Percentiles rank a stretch among this genome's conserved stretches.
phyloP scores from a whole-genome alignment of 2,113 vertebrate species.

The Chloroceryle aenea region DNA sequence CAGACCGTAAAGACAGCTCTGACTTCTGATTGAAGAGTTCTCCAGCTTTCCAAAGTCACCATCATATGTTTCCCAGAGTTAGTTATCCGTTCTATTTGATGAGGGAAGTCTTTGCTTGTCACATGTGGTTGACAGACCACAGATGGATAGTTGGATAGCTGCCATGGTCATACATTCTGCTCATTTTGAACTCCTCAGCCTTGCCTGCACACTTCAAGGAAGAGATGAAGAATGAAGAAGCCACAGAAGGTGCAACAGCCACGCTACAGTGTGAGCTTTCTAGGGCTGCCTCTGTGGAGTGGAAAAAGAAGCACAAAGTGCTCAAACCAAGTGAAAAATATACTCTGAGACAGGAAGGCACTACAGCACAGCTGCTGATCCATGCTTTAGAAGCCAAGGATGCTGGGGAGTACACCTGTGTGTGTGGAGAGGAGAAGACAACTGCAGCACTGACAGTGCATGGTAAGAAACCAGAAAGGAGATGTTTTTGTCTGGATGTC shows the following conservation, averaged over 20 bases:
- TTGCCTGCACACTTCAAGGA: conserved; percentile 73
- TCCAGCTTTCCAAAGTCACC: not conserved
- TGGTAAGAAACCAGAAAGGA: conserved; percentile 59
- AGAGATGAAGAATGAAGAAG: conserved; percentile 73
- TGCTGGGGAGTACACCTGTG: conserved; percentile 76
- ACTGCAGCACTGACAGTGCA: conserved; percentile 80
- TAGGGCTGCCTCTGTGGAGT: conserved; percentile 66
- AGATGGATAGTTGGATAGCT: not conserved
- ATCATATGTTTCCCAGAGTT: not conserved
- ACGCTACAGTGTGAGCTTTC: conserved; percentile 80
- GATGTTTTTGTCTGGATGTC: not conserved
- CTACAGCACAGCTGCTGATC: conserved; percentile 71
- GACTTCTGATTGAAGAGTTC: not conserved
- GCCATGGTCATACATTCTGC: not conserved
- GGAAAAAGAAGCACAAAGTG: conserved; percentile 76
- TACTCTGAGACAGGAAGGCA: conserved; percentile 64
- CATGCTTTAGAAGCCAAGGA: conserved; percentile 69
- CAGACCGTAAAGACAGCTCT: not conserved
- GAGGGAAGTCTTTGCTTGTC: not conserved
- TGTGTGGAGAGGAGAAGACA: conserved; percentile 77
- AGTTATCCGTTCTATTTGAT: not conserved
- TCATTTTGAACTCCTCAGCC: conserved; percentile 51
- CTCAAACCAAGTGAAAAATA: conserved; percentile 67
- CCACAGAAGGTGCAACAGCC: conserved; percentile 46
- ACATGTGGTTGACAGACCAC: not conserved